Conservation (phyloP, 2,113 vertebrate species). For the Zosterops pallidus region DNA sequence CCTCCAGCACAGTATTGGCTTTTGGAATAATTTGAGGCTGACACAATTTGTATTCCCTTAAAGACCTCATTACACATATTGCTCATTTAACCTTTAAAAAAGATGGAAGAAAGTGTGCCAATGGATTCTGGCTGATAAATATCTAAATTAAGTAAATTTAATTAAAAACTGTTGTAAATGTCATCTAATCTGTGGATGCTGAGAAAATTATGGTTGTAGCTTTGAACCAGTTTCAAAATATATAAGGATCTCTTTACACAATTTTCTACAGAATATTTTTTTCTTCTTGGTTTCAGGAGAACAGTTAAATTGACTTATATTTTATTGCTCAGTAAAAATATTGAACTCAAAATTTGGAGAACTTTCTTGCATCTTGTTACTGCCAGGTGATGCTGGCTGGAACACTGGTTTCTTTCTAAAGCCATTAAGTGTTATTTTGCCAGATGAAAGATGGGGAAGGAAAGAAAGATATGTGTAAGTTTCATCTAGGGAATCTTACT, state of each 20-base stretch:
- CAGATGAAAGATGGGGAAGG: conserved; percentile 12
- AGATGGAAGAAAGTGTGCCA: conserved; percentile 56
- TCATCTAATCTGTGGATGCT: conserved; percentile 47
- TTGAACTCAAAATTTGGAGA: neutral
- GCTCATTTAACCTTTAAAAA: conserved; percentile 67
- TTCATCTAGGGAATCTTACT: conserved; percentile 19
- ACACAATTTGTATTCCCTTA: conserved; percentile 56
- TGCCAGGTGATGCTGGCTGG: conserved; percentile 43
- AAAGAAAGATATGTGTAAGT: neutral
- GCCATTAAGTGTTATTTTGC: conserved; percentile 9
- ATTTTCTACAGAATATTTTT: neutral
- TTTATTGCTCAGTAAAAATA: conserved; percentile 21
- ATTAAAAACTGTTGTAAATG: conserved; percentile 60
- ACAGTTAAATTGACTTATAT: neutral
- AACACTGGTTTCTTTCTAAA: conserved; percentile 24
- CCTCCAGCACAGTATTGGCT: neutral
- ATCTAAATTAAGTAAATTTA: conserved; percentile 69
- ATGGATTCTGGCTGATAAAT: conserved; percentile 56
- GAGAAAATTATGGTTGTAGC: conserved; percentile 1
- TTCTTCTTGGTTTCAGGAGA: neutral
- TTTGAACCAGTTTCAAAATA: conserved; percentile 55
- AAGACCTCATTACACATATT: conserved; percentile 64
- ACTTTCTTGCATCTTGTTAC: conserved; percentile 8
- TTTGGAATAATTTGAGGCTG: neutral
- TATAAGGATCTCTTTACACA: neutral